phyloP scores from a whole-genome alignment of 2,888 invertebrate species.

The Calameuta filiformis region DNA sequence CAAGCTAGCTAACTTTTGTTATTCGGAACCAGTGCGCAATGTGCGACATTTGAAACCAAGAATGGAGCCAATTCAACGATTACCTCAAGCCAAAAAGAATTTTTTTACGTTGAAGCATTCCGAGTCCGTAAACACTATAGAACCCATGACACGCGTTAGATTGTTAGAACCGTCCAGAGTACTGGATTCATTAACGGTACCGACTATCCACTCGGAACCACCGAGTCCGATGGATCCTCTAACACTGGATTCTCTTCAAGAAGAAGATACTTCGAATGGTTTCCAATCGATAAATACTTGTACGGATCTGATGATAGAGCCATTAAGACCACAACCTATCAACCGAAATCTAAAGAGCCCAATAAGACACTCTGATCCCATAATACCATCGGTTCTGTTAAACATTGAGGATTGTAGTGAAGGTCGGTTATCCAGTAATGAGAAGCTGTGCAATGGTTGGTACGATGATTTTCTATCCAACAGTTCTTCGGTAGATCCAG shows the following conservation, averaged over 20 bases:
- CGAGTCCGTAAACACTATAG: conserved; percentile 44
- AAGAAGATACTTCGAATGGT: conserved; percentile 31
- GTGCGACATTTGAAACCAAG: conserved; percentile 13
- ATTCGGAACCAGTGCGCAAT: conserved; percentile 21
- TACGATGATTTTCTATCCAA: background rate
- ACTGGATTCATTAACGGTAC: conserved; percentile 45
- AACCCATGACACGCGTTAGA: conserved; percentile 29
- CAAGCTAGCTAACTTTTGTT: conserved; percentile 42
- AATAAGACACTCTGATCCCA: conserved; percentile 49
- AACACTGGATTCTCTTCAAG: conserved; percentile 41
- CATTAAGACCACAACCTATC: conserved; percentile 10
- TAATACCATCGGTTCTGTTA: conserved; percentile 52
- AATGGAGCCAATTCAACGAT: conserved; percentile 17
- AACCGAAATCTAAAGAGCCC: conserved; percentile 32
- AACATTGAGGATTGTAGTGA: conserved; percentile 53
- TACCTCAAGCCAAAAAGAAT: conserved; percentile 30
- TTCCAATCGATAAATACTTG: conserved; percentile 16
- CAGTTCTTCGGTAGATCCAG: conserved; percentile 28
- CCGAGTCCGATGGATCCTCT: conserved; percentile 57
- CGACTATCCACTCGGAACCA: conserved; percentile 57
- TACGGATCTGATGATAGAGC: conserved; percentile 2
- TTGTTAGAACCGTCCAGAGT: conserved; percentile 40
- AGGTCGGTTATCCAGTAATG: conserved; percentile 5
- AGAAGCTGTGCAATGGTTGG: conserved; percentile 11
- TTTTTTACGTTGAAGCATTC: conserved; percentile 43